Evolutionary conservation across 2,888 invertebrate genomes (phyloP).

Genomic region (Ectropis crepuscularia): DNA sequence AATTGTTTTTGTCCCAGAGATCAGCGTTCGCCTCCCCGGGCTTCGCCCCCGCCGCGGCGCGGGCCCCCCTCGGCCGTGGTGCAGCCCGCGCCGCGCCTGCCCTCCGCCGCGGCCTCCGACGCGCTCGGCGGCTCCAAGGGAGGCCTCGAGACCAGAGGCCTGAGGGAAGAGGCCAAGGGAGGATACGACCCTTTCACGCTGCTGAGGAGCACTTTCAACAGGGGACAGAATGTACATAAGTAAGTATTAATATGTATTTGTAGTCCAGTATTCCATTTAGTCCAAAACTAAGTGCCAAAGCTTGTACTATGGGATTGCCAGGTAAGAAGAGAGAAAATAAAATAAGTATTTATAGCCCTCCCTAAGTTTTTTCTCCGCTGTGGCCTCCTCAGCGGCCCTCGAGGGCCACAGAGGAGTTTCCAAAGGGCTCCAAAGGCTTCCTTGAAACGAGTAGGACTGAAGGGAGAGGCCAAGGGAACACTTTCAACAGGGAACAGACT

Average conservation of each 20-base stretch:
- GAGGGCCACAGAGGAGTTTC: too few relatives aligned
- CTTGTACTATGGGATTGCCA: too few relatives aligned
- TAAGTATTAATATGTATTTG: conserved; percentile 31
- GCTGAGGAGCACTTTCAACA: conserved; percentile 69
- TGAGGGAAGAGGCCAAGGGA: conserved; percentile 36
- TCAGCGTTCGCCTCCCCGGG: conserved; percentile 24
- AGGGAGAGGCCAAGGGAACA: conserved; percentile 56
- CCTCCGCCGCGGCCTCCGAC: conserved; percentile 51
- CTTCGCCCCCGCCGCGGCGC: conserved; percentile 47
- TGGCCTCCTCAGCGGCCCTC: too few relatives aligned
- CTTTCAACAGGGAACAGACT: conserved; percentile 51
- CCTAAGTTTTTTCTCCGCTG: too few relatives aligned
- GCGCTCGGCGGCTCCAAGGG: conserved; percentile 28
- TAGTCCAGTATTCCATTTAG: too few relatives aligned
- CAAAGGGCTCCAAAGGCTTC: not conserved
- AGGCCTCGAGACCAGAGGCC: too few relatives aligned
- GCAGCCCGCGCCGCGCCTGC: conserved; percentile 11
- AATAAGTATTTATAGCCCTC: too few relatives aligned
- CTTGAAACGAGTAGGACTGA: too few relatives aligned
- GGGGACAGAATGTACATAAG: conserved; percentile 32
- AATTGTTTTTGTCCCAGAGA: conserved; percentile 20
- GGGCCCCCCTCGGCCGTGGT: conserved; percentile 40
- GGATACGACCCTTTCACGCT: conserved; percentile 73
- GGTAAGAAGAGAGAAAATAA: too few relatives aligned
- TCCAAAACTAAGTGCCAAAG: too few relatives aligned